Percentiles rank a stretch among this genome's conserved stretches.
phyloP scores from a whole-genome alignment of 1,140 invertebrate species.

The Bombus waltoni region DNA sequence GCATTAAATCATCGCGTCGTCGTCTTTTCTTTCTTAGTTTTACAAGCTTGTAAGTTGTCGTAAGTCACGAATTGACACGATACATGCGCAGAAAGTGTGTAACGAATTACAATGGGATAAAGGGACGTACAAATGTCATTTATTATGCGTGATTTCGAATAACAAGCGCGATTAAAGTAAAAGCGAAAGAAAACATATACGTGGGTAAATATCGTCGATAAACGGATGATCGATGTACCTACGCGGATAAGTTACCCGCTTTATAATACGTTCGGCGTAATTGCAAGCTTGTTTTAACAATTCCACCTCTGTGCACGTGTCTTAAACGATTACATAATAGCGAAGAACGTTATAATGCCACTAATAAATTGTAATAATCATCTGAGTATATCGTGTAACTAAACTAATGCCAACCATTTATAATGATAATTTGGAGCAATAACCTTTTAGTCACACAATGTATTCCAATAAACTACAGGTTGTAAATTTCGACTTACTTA shows the following conservation, averaged over 20 bases:
- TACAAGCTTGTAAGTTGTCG: not conserved
- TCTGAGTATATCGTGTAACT: not conserved
- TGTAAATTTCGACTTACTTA: not conserved
- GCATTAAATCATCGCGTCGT: not conserved
- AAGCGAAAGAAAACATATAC: not conserved
- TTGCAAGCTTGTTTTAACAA: not conserved
- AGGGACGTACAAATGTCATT: not conserved
- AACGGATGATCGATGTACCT: not conserved
- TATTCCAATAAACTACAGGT: not conserved
- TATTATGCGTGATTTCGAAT: not conserved
- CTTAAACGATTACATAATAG: not conserved
- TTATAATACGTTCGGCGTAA: not conserved
- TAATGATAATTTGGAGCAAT: not conserved
- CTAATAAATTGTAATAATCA: not conserved
- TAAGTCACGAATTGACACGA: not conserved
- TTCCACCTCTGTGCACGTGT: not conserved
- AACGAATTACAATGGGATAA: not conserved
- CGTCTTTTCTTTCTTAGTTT: slow-evolving; percentile 1
- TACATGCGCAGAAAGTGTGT: not conserved
- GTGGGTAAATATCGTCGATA: not conserved
- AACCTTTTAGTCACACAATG: not conserved
- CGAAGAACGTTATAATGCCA: not conserved
- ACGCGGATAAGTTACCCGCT: not conserved
- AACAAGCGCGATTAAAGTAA: slow-evolving; percentile 7
- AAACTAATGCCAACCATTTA: not conserved